Conservation (phyloP, 2,888 invertebrate species). For the Cistogaster globosa region DNA sequence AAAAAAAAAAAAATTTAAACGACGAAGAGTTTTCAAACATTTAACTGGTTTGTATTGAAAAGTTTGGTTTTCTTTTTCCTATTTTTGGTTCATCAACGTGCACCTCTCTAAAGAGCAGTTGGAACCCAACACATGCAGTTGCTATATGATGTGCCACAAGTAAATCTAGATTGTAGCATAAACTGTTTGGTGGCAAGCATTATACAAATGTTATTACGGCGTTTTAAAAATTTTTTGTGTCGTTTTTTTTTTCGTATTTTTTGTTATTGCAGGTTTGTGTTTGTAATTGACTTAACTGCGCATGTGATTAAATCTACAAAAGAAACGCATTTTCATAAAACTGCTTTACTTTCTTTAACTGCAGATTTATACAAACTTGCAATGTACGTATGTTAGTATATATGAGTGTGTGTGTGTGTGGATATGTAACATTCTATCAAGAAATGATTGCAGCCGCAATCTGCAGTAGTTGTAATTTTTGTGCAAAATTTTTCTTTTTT, state of each 20-base stretch:
- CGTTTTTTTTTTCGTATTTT: neutral
- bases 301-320: constrained; percentile 71
- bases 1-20: constrained; percentile 31
- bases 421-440: constrained; percentile 29
- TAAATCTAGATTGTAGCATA: constrained; percentile 53
- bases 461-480: constrained; percentile 70
- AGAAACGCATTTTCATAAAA: constrained; percentile 70
- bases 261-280: constrained; percentile 28
- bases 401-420: neutral
- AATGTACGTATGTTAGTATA: neutral
- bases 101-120: constrained; percentile 52
- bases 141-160: constrained; percentile 49
- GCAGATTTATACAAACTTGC: neutral
- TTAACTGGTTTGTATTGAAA: constrained; percentile 49
- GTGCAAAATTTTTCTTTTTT: constrained; percentile 38
- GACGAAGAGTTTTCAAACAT: constrained; percentile 53
- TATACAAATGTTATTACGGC: constrained; percentile 46
- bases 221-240: constrained; percentile 31
- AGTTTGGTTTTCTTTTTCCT: neutral
- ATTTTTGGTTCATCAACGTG: constrained; percentile 39
- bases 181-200: constrained; percentile 37
- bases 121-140: constrained; percentile 37
- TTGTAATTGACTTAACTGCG: constrained; percentile 70
- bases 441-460: constrained; percentile 67
- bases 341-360: constrained; percentile 41